phyloP scores from a whole-genome alignment of 1,140 invertebrate genomes.

The Bombus consobrinus region DNA sequence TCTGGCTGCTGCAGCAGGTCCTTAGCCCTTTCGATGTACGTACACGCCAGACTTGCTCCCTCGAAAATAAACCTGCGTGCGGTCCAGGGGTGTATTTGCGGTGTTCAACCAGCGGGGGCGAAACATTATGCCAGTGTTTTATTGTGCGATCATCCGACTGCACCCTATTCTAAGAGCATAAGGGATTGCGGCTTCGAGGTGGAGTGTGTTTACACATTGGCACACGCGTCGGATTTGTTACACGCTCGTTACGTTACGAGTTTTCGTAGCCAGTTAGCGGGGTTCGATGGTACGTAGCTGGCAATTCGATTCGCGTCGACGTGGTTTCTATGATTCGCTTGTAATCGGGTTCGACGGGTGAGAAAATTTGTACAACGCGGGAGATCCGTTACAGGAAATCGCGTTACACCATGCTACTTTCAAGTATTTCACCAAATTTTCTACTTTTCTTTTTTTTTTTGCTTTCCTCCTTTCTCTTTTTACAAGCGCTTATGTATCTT shows the following conservation, averaged over 20 bases:
- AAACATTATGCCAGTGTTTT: slow-evolving; percentile 79
- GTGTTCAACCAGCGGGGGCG: slow-evolving; percentile 73
- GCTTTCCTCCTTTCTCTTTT: too few species aligned
- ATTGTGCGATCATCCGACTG: slow-evolving; percentile 79
- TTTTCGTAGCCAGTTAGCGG: not conserved
- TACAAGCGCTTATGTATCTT: too few species aligned
- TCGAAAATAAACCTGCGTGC: slow-evolving; percentile 63
- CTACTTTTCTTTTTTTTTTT: too few species aligned
- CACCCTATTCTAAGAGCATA: slow-evolving; percentile 45
- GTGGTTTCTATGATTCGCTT: not conserved
- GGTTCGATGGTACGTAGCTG: not conserved
- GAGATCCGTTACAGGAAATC: too few species aligned
- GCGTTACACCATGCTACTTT: too few species aligned
- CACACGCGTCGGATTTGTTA: slow-evolving; percentile 62
- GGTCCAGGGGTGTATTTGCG: slow-evolving; percentile 69
- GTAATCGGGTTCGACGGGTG: not conserved
- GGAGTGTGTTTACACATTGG: slow-evolving; percentile 63
- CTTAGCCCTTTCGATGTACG: slow-evolving; percentile 7
- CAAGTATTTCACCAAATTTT: too few species aligned
- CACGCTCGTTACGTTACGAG: slow-evolving; percentile 54
- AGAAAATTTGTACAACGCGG: not conserved
- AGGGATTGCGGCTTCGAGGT: slow-evolving; percentile 63
- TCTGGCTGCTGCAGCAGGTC: slow-evolving; percentile 20
- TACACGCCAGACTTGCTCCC: slow-evolving; percentile 24
- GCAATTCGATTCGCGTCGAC: not conserved